Conservation (phyloP, 1,140 invertebrate species). For the Neodiprion lecontei region DNA sequence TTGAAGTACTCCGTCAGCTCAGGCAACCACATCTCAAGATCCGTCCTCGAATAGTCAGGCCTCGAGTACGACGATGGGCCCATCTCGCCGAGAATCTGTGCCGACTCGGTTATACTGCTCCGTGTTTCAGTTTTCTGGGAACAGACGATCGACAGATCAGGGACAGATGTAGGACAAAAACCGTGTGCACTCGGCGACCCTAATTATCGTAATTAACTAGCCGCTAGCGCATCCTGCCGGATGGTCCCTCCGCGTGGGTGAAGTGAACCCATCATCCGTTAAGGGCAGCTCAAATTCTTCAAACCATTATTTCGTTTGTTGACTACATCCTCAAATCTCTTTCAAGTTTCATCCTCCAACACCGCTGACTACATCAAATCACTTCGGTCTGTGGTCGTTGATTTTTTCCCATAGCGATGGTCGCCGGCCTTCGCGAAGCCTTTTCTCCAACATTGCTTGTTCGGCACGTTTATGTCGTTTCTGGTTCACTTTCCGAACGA, state of each 20-base stretch:
- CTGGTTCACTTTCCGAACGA: not conserved
- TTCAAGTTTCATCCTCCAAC: not conserved
- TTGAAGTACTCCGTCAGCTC: not conserved
- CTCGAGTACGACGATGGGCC: slow-evolving; percentile 10
- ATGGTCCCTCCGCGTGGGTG: not conserved
- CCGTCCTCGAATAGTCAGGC: not conserved
- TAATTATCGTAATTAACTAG: not conserved
- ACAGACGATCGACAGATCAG: slow-evolving; percentile 33
- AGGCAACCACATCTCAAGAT: not conserved
- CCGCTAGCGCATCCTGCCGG: slow-evolving; percentile 8
- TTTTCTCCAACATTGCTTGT: not conserved
- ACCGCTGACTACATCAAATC: not conserved
- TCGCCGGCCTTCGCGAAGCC: not conserved
- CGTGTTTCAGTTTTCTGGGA: slow-evolving; percentile 36
- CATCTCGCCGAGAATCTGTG: slow-evolving; percentile 30
- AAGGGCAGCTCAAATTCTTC: not conserved
- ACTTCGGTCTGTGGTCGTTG: not conserved
- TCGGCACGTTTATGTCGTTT: not conserved
- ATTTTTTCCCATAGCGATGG: not conserved
- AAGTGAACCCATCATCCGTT: not conserved
- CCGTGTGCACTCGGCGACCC: not conserved
- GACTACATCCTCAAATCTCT: not conserved
- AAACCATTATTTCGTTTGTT: not conserved
- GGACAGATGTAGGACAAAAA: slow-evolving; percentile 27
- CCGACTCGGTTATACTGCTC: slow-evolving; percentile 9